These are phyloP conservation scores for Amblyjoppa fuscipennis DNA, from an alignment of 2,888 invertebrate genomes.

Conservation along the genomic window DNA sequence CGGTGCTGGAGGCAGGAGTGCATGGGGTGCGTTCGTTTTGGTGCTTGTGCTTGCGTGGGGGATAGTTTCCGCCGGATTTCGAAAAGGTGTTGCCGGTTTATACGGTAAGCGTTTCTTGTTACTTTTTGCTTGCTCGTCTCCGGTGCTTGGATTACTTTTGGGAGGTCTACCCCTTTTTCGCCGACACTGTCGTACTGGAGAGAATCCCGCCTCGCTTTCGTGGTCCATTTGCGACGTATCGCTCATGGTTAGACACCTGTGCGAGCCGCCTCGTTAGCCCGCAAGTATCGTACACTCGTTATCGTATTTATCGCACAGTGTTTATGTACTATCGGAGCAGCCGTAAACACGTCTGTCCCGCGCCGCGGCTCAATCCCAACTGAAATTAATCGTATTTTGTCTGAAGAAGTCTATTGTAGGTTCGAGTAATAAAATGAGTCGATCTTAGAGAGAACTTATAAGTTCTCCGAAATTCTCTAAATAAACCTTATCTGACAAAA, in stretches of 20 bases:
- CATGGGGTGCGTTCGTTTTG: background rate
- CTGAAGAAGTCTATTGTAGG: too few relatives aligned
- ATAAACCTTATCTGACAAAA: too few relatives aligned
- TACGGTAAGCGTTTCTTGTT: background rate
- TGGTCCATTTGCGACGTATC: slow-evolving; percentile 20
- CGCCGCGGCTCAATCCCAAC: background rate
- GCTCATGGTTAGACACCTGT: background rate
- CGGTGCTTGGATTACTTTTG: background rate
- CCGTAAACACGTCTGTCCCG: slow-evolving; percentile 9
- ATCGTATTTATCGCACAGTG: background rate
- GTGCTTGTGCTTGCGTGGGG: background rate
- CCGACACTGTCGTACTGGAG: slow-evolving; percentile 76
- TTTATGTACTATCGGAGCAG: slow-evolving; percentile 1
- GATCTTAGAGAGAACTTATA: too few relatives aligned
- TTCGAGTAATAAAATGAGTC: too few relatives aligned
- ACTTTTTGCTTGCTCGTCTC: background rate
- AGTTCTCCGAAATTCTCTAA: too few relatives aligned
- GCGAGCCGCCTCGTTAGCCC: background rate
- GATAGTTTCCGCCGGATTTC: background rate
- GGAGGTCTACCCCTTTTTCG: slow-evolving; percentile 71
- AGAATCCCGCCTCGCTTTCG: background rate
- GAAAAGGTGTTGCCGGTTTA: background rate
- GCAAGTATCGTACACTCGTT: background rate
- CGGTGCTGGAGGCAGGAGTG: background rate
- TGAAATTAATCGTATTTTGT: background rate